A percentile compares a stretch with the other conserved stretches of the same genome.
phyloP scores from a whole-genome alignment of 2,888 invertebrate species.

The Muscina levida region DNA sequence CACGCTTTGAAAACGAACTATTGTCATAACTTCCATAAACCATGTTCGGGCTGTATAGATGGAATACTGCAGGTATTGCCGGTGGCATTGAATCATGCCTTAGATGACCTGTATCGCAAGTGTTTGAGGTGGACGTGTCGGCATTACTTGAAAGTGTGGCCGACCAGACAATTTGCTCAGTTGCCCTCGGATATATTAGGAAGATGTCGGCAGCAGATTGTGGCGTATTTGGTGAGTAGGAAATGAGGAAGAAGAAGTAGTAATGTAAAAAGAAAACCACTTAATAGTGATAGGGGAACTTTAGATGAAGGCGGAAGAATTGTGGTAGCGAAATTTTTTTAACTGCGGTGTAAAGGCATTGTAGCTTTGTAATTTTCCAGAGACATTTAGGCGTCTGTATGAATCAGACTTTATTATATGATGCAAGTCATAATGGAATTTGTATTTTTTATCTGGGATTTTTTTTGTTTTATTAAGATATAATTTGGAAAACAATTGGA shows the following conservation, averaged over 20 bases:
- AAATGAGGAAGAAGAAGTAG: too few species aligned
- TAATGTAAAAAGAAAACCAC: too few species aligned
- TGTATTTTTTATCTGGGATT: too few species aligned
- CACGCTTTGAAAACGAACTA: conserved; percentile 92
- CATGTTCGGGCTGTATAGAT: conserved; percentile 92
- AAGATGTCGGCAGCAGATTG: conserved; percentile 91
- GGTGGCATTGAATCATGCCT: conserved; percentile 90
- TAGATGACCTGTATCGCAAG: conserved; percentile 92
- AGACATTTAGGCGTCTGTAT: too few species aligned
- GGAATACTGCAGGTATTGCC: conserved; percentile 94
- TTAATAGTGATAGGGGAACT: too few species aligned
- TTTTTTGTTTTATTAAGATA: too few species aligned
- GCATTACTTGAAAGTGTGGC: conserved; percentile 94
- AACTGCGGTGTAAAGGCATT: too few species aligned
- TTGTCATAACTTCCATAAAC: conserved; percentile 97
- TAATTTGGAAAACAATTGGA: too few species aligned
- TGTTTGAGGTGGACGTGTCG: conserved; percentile 93
- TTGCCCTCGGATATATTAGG: conserved; percentile 90
- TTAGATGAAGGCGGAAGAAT: too few species aligned
- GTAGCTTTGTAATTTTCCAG: too few species aligned
- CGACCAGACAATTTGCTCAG: conserved; percentile 92
- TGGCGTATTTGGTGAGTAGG: conserved; percentile 85
- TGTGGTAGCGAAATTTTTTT: background rate
- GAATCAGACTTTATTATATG: too few species aligned
- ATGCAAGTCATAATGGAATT: too few species aligned